Base-by-base conservation (phyloP, 2,113 vertebrate species). In the Pomatostomus ruficeps region DNA sequence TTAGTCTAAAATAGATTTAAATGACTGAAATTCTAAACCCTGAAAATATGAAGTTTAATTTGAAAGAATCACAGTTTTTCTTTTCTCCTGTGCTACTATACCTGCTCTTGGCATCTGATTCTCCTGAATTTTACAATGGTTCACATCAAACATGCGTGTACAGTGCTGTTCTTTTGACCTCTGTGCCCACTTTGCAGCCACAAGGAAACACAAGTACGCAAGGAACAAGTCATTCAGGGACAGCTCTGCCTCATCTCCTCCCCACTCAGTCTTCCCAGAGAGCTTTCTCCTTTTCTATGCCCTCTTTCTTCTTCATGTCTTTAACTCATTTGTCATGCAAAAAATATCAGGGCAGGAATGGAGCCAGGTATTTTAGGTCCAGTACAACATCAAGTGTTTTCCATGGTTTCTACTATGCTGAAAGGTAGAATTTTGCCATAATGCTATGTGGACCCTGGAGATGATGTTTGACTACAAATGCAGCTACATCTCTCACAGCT, bases 1-100 rank as follows among this genome's bases (percentile, higher is more conserved):
- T 73, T 89, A 78, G 42, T 85, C 46, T 87, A 58, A 94, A 95
- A 88, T 70, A 38, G 43, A 55, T 83, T 93, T 88, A 85, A 89
- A 80, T 74, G 2, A 38, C 71, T 88, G 52, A 85, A 89, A 92
- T 87, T 58, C 74, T 90, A 94, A 83, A 74, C 49, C 31, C 52
- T 65, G 42, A 51, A 94, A 94, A 93, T 84, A 46, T 0, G 2
- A 19, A 46, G 38, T 88, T 74, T 88, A 88, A 82, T 11, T 79
- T 54, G 73, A 91, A 87, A 88, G 31, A 88, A 70, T 65, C 23
- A 29, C 11, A 65, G 25, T 24, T 93, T 73, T 85, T 43, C 15
- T 83, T 82, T 77, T 63, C 57, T 85, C n/a, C 31, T 59, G 25
- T 65, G 48, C 26, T 40, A 29, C 51, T 84, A 29, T 42, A 74